Conservation (phyloP, 2,888 invertebrate species). For the Cephalotes varians region DNA sequence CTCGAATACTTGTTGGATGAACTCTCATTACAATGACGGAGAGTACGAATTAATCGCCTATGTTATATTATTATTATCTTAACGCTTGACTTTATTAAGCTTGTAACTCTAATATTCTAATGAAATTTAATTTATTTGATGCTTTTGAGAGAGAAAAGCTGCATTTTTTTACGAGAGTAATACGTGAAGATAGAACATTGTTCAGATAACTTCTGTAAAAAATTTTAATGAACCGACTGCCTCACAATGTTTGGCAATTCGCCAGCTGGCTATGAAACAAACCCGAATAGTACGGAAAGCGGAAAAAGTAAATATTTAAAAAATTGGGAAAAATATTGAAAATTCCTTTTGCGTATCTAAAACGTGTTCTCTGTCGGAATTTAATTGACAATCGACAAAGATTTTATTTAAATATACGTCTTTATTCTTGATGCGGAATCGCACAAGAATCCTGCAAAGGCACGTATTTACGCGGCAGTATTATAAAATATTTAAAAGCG, state of each 20-base stretch:
- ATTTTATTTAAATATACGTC: not conserved
- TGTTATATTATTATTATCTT: not conserved
- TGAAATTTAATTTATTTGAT: constrained; percentile 1
- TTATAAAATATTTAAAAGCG: not conserved
- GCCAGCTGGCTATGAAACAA: constrained; percentile 22
- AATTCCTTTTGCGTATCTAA: not conserved
- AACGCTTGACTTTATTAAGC: no score
- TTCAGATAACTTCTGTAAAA: constrained; percentile 8
- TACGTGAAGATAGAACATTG: not conserved
- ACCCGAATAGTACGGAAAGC: not conserved
- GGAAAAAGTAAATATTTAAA: not conserved
- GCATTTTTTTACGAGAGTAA: not conserved
- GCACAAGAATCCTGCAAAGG: not conserved
- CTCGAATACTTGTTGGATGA: constrained; percentile 5
- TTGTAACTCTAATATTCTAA: not conserved
- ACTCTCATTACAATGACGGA: not conserved
- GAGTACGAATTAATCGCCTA: not conserved
- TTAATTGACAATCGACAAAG: not conserved
- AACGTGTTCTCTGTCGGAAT: not conserved
- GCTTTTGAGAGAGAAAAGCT: not conserved
- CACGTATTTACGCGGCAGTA: not conserved
- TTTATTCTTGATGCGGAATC: not conserved
- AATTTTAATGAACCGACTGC: constrained; percentile 20
- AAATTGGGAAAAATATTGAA: not conserved
- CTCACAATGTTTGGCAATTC: constrained; percentile 9